These are phyloP conservation scores for Leptura quadrifasciata DNA, from an alignment of 2,888 invertebrate species.

Conservation along the genomic window DNA sequence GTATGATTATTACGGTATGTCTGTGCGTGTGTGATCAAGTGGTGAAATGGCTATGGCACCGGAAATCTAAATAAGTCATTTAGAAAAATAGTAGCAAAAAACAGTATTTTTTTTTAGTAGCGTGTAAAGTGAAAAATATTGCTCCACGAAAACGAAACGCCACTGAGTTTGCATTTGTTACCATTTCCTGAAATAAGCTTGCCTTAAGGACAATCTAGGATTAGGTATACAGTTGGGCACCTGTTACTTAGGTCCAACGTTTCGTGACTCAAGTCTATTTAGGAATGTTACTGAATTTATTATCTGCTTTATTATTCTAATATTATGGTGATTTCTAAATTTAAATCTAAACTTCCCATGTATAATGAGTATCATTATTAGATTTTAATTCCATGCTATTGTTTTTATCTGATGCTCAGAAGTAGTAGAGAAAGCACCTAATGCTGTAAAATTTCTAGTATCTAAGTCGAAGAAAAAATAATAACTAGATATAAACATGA, in stretches of 20 bases:
- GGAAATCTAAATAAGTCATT: too few relatives aligned
- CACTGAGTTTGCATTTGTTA: background rate
- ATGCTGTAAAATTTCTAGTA: background rate
- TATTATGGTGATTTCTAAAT: conserved; percentile 12
- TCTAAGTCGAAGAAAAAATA: background rate
- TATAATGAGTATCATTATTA: conserved; percentile 19
- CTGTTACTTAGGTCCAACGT: conserved; percentile 1
- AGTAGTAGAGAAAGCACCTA: conserved; percentile 5
- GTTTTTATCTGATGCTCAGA: background rate
- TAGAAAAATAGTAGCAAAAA: too few relatives aligned
- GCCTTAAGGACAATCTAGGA: conserved; percentile 10
- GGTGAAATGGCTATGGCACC: too few relatives aligned
- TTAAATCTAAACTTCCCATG: conserved; percentile 1
- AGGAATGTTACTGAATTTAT: conserved; percentile 19
- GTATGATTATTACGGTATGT: too few relatives aligned
- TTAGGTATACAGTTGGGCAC: background rate
- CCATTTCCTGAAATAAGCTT: background rate
- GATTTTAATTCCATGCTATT: background rate
- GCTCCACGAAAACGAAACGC: too few relatives aligned
- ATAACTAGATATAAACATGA: too few relatives aligned
- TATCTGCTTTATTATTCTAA: conserved; percentile 18
- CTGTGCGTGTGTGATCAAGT: too few relatives aligned
- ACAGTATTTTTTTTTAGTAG: too few relatives aligned
- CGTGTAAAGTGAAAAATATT: too few relatives aligned
- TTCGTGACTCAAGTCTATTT: conserved; percentile 12